Evolutionary conservation across 2,888 invertebrate genomes (phyloP).

Genomic region (Rapana venosa): DNA sequence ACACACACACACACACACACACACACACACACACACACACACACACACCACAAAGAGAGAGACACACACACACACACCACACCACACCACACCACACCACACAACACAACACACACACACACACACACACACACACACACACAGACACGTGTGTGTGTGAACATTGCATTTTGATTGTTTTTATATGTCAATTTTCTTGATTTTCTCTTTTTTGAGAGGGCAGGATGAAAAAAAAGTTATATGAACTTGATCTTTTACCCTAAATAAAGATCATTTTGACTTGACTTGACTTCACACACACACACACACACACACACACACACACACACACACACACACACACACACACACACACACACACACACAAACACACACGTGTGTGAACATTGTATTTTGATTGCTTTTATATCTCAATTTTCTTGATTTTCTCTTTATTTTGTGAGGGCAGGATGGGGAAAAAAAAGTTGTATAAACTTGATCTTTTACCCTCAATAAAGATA

Average conservation of each 20-base stretch:
- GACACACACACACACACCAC: too few species aligned
- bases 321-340: conserved; percentile 11
- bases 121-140: conserved; percentile 1
- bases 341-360: conserved; percentile 7
- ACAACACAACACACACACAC: too few species aligned
- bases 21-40: conserved; percentile 11
- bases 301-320: background rate
- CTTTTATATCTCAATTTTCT: too few species aligned
- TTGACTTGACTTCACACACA: background rate
- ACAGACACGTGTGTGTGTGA: background rate
- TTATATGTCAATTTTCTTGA: too few species aligned
- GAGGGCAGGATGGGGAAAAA: too few species aligned
- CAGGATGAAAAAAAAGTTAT: too few species aligned
- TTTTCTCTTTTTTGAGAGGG: too few species aligned
- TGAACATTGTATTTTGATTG: background rate
- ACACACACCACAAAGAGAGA: too few species aligned
- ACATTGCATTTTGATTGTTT: too few species aligned
- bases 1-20: conserved; percentile 14
- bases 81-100: too few species aligned
- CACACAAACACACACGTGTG: background rate
- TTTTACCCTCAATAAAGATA: background rate
- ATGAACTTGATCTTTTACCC: too few species aligned
- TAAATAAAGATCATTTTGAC: too few species aligned
- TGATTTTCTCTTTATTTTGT: background rate
- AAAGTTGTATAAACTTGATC: background rate